These are phyloP conservation scores for Rhopilema esculentum DNA, from an alignment of 30 jellyfish, hydroid and myxozoan species.

Conservation along the genomic window DNA sequence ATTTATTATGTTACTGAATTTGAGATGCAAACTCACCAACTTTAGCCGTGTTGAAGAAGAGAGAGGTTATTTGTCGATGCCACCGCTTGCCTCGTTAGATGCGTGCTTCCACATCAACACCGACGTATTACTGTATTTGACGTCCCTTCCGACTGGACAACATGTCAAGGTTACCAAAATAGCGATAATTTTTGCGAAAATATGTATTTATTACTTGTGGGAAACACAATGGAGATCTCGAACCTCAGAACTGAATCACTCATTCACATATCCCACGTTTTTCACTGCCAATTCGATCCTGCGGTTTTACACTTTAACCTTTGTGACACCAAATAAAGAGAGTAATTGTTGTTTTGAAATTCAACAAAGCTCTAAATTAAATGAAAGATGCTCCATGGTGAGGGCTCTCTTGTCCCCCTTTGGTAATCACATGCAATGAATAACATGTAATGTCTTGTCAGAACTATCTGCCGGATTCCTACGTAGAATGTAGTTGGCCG, in stretches of 20 bases:
- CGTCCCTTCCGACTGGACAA: background rate
- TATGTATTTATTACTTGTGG: background rate
- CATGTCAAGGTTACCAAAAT: background rate
- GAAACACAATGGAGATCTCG: background rate
- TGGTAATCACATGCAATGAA: no score
- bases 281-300: background rate
- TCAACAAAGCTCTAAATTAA: background rate
- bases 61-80: no score
- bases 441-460: no score
- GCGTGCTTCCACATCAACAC: background rate
- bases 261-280: background rate
- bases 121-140: background rate
- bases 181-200: background rate
- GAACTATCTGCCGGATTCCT: no score
- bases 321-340: background rate
- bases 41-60: no score
- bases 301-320: background rate
- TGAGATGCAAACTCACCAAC: no score
- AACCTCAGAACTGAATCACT: background rate
- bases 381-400: no score
- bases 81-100: background rate
- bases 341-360: background rate
- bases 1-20: no score
- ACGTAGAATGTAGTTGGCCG: no score
- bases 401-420: no score